phyloP scores from a whole-genome alignment of 1,140 invertebrate genomes.

The Meteorus sp. region DNA sequence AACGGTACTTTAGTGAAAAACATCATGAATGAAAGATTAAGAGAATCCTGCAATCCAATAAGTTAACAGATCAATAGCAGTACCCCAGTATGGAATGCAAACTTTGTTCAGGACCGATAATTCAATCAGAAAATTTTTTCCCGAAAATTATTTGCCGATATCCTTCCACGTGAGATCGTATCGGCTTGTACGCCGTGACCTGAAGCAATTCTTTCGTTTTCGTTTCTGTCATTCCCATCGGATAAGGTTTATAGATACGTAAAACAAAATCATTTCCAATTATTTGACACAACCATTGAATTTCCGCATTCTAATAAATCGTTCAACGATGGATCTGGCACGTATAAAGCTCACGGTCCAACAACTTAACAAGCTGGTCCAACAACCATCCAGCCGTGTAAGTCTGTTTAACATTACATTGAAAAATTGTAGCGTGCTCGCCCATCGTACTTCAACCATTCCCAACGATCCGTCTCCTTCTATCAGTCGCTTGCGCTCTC shows the following conservation, averaged over 20 bases:
- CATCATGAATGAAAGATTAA: too few relatives aligned
- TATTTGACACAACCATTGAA: not conserved
- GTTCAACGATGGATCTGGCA: constrained; percentile 1
- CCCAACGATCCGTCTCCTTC: constrained; percentile 22
- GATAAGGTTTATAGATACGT: not conserved
- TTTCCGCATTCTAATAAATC: constrained; percentile 25
- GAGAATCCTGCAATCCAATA: too few relatives aligned
- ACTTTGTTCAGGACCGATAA: too few relatives aligned
- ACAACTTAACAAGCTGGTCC: constrained; percentile 21
- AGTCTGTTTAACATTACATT: constrained; percentile 10
- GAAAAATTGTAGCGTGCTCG: constrained; percentile 28
- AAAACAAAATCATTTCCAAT: too few relatives aligned
- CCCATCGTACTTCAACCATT: constrained; percentile 27
- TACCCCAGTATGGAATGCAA: too few relatives aligned
- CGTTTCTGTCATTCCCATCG: not conserved
- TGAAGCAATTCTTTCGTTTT: too few relatives aligned
- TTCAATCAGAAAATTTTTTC: too few relatives aligned
- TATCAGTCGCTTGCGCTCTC: not conserved
- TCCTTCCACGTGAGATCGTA: too few relatives aligned
- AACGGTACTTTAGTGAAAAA: too few relatives aligned
- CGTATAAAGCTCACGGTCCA: constrained; percentile 14
- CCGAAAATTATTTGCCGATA: too few relatives aligned
- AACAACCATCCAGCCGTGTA: constrained; percentile 16
- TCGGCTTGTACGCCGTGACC: too few relatives aligned
- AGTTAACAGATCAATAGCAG: too few relatives aligned